A percentile compares a stretch with the other conserved stretches of the same genome.
Evolutionary conservation across 2,113 vertebrate species (phyloP).

Genomic region (Herpetotheres cachinnans): DNA sequence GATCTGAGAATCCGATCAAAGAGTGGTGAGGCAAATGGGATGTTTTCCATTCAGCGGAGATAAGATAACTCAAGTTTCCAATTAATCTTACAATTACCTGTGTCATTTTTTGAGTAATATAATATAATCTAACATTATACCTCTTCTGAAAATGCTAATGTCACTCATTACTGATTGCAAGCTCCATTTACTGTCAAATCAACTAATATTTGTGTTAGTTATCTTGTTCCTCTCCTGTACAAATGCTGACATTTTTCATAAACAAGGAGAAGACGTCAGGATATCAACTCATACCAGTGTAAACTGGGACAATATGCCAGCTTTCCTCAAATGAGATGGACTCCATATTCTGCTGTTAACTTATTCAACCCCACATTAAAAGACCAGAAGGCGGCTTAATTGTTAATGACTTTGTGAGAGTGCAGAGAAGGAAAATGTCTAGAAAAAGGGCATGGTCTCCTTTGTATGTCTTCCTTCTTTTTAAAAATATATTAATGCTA

Average conservation of each 20-base stretch:
- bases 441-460: neutral
- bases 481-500: neutral
- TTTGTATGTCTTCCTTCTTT: neutral
- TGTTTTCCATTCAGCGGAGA: neutral
- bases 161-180: neutral
- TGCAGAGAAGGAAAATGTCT: neutral
- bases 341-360: neutral
- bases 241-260: neutral
- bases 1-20: neutral
- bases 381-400: neutral
- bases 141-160: neutral
- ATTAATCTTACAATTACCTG: neutral
- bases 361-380: neutral
- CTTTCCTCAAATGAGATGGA: neutral
- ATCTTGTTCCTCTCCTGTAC: neutral
- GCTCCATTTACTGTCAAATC: neutral
- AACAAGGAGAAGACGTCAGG: neutral
- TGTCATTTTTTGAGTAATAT: neutral
- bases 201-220: neutral
- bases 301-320: neutral
- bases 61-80: neutral
- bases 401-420: neutral
- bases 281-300: neutral
- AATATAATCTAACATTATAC: neutral
- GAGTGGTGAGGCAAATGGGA: neutral